Base-by-base conservation (phyloP, 2,113 vertebrate genomes). In the Cyanoliseus patagonus region DNA sequence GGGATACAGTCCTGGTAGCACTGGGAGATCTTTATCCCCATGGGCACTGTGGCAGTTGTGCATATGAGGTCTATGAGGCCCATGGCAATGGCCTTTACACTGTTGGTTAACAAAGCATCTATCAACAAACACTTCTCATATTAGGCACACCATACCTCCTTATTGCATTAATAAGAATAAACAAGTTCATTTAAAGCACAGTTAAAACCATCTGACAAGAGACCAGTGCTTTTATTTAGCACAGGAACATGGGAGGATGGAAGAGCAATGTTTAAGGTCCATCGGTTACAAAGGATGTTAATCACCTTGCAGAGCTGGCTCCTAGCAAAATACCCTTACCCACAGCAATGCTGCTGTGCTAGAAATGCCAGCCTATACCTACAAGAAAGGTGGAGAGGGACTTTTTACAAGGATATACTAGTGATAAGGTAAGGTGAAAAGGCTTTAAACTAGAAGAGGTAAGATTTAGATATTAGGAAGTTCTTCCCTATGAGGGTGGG, bases 11-110 rank as follows among this genome's bases (percentile, higher is more conserved):
- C 98, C 98, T 6, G 98, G 97, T 22, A 98, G 98, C 96, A 98
- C 98, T 1, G 93, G 97, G 24, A 98, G 89, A 25, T 97, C 98
- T 89, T 98, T 78, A 42, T 93, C 93, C 72, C 92, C 93, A 8
- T 88, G 83, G 51, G 39, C 2, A 9, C 94, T 86, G 9, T 9
- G 94, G 37, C 86, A 96, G 83, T 68, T 95, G 37, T 96, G 97
- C 41, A 80, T 69, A 4, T 96, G 97, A n/a, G 98, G 97, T 16
- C 95, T 95, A 82, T 98, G 98, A 44, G 97, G 98, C 23, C 98
- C 98, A 42, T 97, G 98, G 87, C 96, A 97, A 82, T 98, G 97
- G 93, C 83, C 96, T 95, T 97, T 97, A 96, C 98, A 98, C 98
- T 98, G 95, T 16, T 19, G 31, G 92, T 76, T 44, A 69, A 80